Base-by-base conservation (phyloP, 2,113 vertebrate genomes). In the Phylloscopus whistleri region DNA sequence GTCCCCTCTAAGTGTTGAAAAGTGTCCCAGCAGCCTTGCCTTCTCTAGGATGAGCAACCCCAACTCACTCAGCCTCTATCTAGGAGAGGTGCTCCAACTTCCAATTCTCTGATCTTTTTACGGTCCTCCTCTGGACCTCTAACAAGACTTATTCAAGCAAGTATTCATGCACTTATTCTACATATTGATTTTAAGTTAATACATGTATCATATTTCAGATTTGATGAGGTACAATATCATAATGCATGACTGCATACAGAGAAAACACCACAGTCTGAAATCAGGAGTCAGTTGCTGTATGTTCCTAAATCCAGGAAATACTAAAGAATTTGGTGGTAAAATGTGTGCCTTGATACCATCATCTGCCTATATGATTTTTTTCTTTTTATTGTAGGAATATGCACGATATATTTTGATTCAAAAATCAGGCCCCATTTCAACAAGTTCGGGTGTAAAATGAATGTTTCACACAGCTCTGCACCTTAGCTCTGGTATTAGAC, bases 241-340 rank as follows among this genome's bases (percentile, higher is more conserved):
- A 68, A 12, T n/a, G 1, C 0, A 0, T 39, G 23, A 31, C 60
- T 72, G 35, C 4, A 16, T 43, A 23, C 16, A 31, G 18, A 73
- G 33, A 30, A 10, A 88, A 74, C 12, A 59, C 1, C 4, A 59
- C 63, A 30, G 2, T 19, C 15, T 76, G 27, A 80, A 77, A 64
- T 89, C 11, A 64, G 13, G 6, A 76, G 17, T 10, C 30, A 18
- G 7, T 39, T 48, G 3, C 7, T 43, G 3, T 56, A 13, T n/a
- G 27, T 56, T 35, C 4, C 7, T 4, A 16, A 77, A 73, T 43
- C 19, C 13, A 46, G 18, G 30, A 91, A 84, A 72, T 55, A 22
- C 15, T 55, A 4, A 21, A 30, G 17, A 13, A 11, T 53, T 89
- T 3, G 1, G 5, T 72, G 31, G 2, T 63, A 76, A 79, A 58